Evolutionary conservation across 2,888 invertebrate species (phyloP), one percentile per base, ranked within the genome.

Genomic region (Aporophyla lueneburgensis): DNA sequence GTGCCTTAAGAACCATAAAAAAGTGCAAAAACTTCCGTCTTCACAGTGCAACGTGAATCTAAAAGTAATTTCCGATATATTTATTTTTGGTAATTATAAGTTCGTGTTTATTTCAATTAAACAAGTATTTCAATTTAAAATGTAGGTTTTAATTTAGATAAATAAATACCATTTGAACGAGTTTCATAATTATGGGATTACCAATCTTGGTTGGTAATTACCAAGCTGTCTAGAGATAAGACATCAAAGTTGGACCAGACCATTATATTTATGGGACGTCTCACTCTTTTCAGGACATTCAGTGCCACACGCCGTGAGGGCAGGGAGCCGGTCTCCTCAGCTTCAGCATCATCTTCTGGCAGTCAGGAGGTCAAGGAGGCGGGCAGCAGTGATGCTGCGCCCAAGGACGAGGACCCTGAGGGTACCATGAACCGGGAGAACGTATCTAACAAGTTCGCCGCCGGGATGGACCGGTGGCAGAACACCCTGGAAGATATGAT

Each of bases 381-480:
- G 43, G 72, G 91, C 86, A 87, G 89, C 88, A 92, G 94, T 88
- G 91, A 93, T 89, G 91, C 89, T 83, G 85, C 86, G 77, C 83
- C 88, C 74, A 87, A 84, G 76, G 86, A 84, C 86, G 92, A 87
- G 70, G 89, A 89, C 81, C 89, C 87, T 79, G 91, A 89, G 79
- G 91, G 89, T 89, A 89, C 91, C 92, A 95, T 95, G 96, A 96
- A 94, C 89, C 90, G 95, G 78, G 96, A 96, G 88, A 94, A 94
- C 94, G 95, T 95, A 51, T 94, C 95, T 81, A 95, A 90, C 76
- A 96, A 96, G 89, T 93, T 95, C 56, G 95, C 95, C 73, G 96
- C 96, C 87, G 96, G 96, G 87, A 96, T 96, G 96, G 96, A 96
- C 93, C 96, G 96, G 89, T 96, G 96, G 96, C 96, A 96, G 86